Base-by-base conservation (phyloP, 53 echinoderm and acorn worm genomes). In the Luidia sarsii region DNA sequence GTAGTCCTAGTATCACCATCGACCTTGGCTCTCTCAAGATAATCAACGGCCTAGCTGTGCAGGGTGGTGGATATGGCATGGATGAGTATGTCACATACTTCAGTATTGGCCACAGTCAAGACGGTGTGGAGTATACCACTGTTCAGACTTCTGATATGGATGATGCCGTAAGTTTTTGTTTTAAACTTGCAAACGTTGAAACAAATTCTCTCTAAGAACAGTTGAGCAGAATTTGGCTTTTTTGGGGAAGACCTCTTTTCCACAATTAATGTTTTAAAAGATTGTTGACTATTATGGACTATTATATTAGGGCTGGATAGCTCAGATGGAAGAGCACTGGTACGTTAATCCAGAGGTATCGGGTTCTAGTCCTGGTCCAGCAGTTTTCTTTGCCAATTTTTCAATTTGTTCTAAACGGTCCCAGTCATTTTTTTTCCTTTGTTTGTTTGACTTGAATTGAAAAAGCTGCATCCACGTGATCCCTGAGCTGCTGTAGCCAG, bases 21-120 rank as follows among this genome's bases (percentile, higher is more conserved):
- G 94, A 94, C 62, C 85, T 94, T 2, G 37, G 57, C 34, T 25
- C 68, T 57, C 68, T 68, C 34, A 84, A 59, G 55, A 65, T 85
- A 24, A 84, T 94, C 60, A 87, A 90, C 28, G 94, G 90, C 4
- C 49, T 90, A 30, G 11, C 85, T 21, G 52, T 94, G 46, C 94
- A 94, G 66, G 94, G 94, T 48, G 90, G 82, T 43, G 90, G 94
- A 23, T 52, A 16, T 19, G 81, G 74, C 0, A 73, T 60, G 1
- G 68, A 88, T 52, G 85, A 84, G 39, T 92, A 68, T 50, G 92
- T 92, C 35, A 80, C 81, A 7, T 59, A 30, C 31, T 92, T 92
- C 60, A 81, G 77, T 32, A 89, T 89, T 55, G 64, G 67, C 7
- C 85, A 84, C 43, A 86, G 92, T 27, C 19, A 82, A 2, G 86